Percentiles rank a stretch among this genome's conserved stretches.
These are phyloP conservation scores for Chlorops oryzae DNA, from an alignment of 1,140 invertebrate species.

Conservation along the genomic window DNA sequence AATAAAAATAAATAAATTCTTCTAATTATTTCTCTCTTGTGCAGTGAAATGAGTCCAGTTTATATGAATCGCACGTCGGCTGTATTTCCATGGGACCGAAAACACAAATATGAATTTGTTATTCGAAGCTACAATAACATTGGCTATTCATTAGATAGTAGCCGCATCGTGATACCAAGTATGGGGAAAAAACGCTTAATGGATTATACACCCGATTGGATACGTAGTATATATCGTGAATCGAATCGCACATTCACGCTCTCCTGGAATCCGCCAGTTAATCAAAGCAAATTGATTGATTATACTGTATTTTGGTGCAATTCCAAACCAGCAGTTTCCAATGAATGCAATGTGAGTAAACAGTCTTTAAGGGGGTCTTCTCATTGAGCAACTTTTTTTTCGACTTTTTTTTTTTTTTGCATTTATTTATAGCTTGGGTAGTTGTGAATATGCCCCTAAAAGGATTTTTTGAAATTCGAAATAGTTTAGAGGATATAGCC, in stretches of 20 bases:
- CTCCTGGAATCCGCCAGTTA: conserved; percentile 33
- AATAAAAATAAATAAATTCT: no score
- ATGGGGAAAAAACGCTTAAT: conserved; percentile 18
- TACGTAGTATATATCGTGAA: conserved; percentile 33
- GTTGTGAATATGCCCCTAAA: no score
- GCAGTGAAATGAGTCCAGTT: conserved; percentile 1
- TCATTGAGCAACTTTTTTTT: no score
- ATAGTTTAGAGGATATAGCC: no score
- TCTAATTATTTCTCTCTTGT: background rate
- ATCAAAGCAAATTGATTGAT: conserved; percentile 17
- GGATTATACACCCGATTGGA: conserved; percentile 20
- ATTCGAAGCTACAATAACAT: conserved; percentile 32
- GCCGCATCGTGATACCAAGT: conserved; percentile 24
- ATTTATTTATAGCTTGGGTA: no score
- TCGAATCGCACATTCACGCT: conserved; percentile 32
- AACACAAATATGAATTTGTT: conserved; percentile 22
- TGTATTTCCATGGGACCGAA: conserved; percentile 6
- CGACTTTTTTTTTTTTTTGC: no score
- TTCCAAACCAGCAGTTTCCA: conserved; percentile 21
- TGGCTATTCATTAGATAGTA: conserved; percentile 26
- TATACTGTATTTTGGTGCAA: conserved; percentile 43
- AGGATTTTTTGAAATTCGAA: no score
- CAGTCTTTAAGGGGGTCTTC: no score
- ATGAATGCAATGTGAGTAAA: conserved; percentile 28
- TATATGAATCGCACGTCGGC: conserved; percentile 6